A percentile compares a stretch with the other conserved stretches of the same genome.
These are phyloP conservation scores for Corythoichthys haematopterus DNA, from an alignment of 2,113 vertebrate species.

Conservation along the genomic window DNA sequence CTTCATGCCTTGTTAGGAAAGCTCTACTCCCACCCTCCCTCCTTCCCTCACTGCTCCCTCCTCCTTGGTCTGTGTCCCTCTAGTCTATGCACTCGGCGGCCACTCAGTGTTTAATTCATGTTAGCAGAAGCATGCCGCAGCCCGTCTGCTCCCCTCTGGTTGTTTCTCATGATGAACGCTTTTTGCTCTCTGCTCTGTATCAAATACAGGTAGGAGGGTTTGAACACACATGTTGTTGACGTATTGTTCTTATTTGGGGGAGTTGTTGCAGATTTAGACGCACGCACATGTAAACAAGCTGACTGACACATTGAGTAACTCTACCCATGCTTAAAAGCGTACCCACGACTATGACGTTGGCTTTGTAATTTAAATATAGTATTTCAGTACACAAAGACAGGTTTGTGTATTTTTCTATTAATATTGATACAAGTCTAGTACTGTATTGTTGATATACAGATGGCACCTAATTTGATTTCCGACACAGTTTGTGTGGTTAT, in stretches of 20 bases:
- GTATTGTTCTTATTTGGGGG: not conserved
- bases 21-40: not conserved
- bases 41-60: conserved; percentile 3
- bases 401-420: not conserved
- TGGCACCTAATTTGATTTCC: not conserved
- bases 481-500: not conserved
- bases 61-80: not conserved
- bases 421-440: not conserved
- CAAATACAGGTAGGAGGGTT: conserved; percentile 49
- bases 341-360: not conserved
- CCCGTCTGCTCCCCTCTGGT: conserved; percentile 11
- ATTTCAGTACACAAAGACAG: not conserved
- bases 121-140: conserved; percentile 34
- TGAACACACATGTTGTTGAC: conserved; percentile 11
- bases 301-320: not conserved
- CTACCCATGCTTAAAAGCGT: not conserved
- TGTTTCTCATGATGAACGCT: conserved; percentile 42
- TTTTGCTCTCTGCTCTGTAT: conserved; percentile 49
- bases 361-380: not conserved
- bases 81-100: not conserved
- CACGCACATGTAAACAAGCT: conserved; percentile 2
- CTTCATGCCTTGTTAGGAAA: conserved; percentile 30
- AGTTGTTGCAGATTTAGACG: conserved; percentile 3
- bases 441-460: not conserved
- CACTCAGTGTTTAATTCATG: conserved; percentile 13